phyloP scores from a whole-genome alignment of 2,888 invertebrate genomes.

The Tinea semifulvella region DNA sequence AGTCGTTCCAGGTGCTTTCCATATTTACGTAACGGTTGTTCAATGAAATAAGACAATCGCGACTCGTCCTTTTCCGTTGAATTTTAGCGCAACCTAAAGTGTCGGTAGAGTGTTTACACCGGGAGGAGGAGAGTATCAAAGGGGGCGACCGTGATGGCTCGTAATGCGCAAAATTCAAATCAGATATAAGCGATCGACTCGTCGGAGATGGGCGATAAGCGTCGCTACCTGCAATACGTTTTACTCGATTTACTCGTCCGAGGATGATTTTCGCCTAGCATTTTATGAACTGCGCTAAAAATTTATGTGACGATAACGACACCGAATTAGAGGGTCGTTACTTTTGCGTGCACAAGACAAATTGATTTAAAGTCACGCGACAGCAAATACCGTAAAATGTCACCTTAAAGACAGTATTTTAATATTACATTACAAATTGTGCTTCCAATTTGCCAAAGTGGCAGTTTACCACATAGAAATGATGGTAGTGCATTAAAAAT shows the following conservation, averaged over 20 bases:
- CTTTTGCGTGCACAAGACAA: conserved; percentile 13
- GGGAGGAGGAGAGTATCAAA: conserved; percentile 25
- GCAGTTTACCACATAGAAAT: conserved; percentile 40
- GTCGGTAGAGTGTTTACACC: conserved; percentile 41
- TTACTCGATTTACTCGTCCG: conserved; percentile 13
- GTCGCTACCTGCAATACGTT: conserved; percentile 30
- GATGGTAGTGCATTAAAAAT: conserved; percentile 54
- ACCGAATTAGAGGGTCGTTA: conserved; percentile 1
- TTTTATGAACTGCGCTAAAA: conserved; percentile 5
- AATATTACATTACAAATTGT: conserved; percentile 40
- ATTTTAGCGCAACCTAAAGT: conserved; percentile 44
- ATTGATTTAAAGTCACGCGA: conserved; percentile 8
- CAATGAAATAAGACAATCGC: conserved; percentile 45
- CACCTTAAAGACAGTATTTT: conserved; percentile 6
- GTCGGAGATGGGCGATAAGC: conserved; percentile 38
- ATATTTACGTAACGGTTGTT: conserved; percentile 56
- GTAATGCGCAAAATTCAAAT: conserved; percentile 59
- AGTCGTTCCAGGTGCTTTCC: conserved; percentile 46
- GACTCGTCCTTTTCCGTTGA: conserved; percentile 39
- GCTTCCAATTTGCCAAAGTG: conserved; percentile 22
- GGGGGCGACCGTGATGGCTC: conserved; percentile 30
- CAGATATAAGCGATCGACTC: conserved; percentile 51
- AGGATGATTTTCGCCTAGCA: conserved; percentile 1
- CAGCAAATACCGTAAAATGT: not conserved
- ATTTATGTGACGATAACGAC: conserved; percentile 1